Evolutionary conservation across 1,140 invertebrate species (phyloP), one percentile per base, ranked within the genome.

Genomic region (Heliconius hewitsoni): DNA sequence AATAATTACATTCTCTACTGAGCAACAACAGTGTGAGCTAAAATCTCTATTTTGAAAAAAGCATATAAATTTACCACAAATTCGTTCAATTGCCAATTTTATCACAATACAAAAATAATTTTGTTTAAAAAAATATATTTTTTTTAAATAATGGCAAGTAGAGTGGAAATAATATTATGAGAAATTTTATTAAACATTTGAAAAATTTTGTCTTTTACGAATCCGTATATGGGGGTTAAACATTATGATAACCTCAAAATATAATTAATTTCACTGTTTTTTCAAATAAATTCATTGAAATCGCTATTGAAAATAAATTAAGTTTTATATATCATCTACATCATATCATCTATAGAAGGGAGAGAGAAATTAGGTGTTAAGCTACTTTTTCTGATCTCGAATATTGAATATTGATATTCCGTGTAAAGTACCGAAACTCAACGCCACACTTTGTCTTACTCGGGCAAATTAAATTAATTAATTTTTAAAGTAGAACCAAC

Each of bases 191-290:
- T 3, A 23, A 27, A 30, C 11, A 66, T 66, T 66, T 66, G 11
- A n/a, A 66, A 66, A 66, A 27, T 30, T 9, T 70, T 46, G 74
- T 76, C 74, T 76, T 76, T 76, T 70, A 76, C 13, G 37, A 75
- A 60, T 52, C 60, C 60, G 8, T 55, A 52, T 30, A 23, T 46
- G 66, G 74, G 37, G n/a, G 74, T 23, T 76, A 70, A 76, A 70
- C 8, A 76, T 70, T 76, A 19, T 71, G 66, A 66, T 46, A 42
- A 42, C 13, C 42, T 42, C 3, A 3, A 75, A 75, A n/a, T 66
- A 66, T 66, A 1, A 66, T 27, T 27, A 37, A 37, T 37, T 66
- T 66, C 19, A n/a, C 57, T 66, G 57, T 23, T 13, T 4, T 57
- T 30, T 66, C 11, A 66, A 66, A 9, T 66, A 66, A 66, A 66